Base-by-base conservation (phyloP, 2,888 invertebrate genomes). In the Harpalus rubripes region DNA sequence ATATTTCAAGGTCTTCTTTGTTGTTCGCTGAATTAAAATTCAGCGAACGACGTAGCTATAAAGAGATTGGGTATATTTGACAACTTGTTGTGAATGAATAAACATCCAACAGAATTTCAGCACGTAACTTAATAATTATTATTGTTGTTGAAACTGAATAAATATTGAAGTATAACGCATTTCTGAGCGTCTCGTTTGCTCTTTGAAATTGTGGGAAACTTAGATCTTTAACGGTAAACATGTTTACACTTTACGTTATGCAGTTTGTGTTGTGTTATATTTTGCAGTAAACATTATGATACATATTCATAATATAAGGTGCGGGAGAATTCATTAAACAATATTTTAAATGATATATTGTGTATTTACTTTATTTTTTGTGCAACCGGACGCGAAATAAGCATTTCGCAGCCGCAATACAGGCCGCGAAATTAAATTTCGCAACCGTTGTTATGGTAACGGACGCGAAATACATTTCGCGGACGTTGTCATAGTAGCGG, bases 51-150 rank as follows among this genome's bases (percentile, higher is more conserved):
- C 39, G 68, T 7, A 32, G 39, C 68, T 68, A 68, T 68, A 68
- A 68, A 68, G 68, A 68, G 68, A 68, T 68, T 68, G 68, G 68
- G 68, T 68, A 68, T 68, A 68, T 68, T 68, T 68, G 68, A 68
- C 68, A 68, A 68, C 68, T 39, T 39, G 68, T 68, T 68, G 68
- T 68, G 68, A 68, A 68, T 68, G 68, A 68, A 68, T 68, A 68
- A 68, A 68, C 68, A 68, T 39, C 68, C 39, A 15, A 10, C 32
- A 10, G 26, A 32, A 68, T 68, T 68, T 68, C 39, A 15, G 15
- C 39, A 68, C 39, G 68, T 6, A 68, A 68, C 68, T 68, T 68
- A 65, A 32, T 68, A 68, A 68, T 68, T 68, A 39, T 68, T 68
- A 68, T 68, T 68, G 68, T 39, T 68, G 39, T 12, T 32, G 39